Evolutionary conservation across 2,888 invertebrate genomes (phyloP).

Genomic region (Ptychoptera contaminata): DNA sequence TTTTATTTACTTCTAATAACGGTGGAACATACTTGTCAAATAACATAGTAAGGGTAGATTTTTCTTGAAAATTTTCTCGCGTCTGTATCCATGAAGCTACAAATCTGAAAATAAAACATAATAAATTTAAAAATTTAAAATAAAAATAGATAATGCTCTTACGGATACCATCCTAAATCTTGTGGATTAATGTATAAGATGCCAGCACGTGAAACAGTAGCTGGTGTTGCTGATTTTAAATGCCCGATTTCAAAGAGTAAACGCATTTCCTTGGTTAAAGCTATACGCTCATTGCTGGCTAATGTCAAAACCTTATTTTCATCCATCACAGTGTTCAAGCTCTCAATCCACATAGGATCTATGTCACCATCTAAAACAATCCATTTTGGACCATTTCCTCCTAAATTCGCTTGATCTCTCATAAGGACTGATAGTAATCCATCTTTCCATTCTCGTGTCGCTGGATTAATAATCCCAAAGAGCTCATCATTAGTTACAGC

Average conservation of each 20-base stretch:
- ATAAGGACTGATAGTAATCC: slow-evolving; percentile 86
- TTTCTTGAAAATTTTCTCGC: slow-evolving; percentile 54
- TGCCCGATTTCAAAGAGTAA: slow-evolving; percentile 86
- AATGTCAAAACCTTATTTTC: slow-evolving; percentile 91
- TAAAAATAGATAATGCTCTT: slow-evolving; percentile 32
- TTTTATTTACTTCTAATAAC: slow-evolving; percentile 58
- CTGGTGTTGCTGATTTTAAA: slow-evolving; percentile 84
- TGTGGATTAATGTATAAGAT: slow-evolving; percentile 88
- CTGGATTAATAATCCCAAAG: slow-evolving; percentile 85
- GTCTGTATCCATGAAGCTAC: slow-evolving; percentile 83
- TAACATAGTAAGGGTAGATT: slow-evolving; percentile 67
- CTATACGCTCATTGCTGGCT: slow-evolving; percentile 90
- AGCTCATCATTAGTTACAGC: slow-evolving; percentile 88
- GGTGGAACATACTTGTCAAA: slow-evolving; percentile 91
- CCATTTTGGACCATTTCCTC: slow-evolving; percentile 79
- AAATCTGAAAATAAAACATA: slow-evolving; percentile 37
- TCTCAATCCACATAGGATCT: slow-evolving; percentile 72
- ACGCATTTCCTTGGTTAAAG: slow-evolving; percentile 75
- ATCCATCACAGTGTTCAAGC: slow-evolving; percentile 92
- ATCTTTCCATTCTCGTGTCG: slow-evolving; percentile 85
- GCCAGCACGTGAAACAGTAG: slow-evolving; percentile 89
- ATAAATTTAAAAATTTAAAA: no score
- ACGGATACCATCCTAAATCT: slow-evolving; percentile 92
- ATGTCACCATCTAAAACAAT: slow-evolving; percentile 92
- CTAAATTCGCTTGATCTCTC: slow-evolving; percentile 83